phyloP scores from a whole-genome alignment of 2,888 invertebrate genomes.

The Drosophila fulvimacula region DNA sequence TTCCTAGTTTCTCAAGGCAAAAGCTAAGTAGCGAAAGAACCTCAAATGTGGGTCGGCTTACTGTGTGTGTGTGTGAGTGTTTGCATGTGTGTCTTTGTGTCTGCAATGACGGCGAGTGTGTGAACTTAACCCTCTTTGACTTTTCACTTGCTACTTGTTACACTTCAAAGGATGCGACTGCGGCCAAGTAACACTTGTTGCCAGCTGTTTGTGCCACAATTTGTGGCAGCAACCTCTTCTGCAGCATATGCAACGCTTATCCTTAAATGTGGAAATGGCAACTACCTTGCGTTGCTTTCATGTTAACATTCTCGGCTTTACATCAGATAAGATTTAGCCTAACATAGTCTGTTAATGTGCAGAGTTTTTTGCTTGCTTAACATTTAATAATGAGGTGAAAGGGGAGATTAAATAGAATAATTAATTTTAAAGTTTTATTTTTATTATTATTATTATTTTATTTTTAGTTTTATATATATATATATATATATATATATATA shows the following conservation, averaged over 20 bases:
- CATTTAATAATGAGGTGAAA: not conserved
- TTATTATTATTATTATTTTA: too few relatives aligned
- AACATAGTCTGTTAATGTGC: not conserved
- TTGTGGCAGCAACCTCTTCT: conserved; percentile 31
- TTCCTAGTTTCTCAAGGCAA: conserved; percentile 57
- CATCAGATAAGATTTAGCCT: not conserved
- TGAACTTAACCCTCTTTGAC: conserved; percentile 76
- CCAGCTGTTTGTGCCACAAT: conserved; percentile 54
- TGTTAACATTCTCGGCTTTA: not conserved
- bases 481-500: too few relatives aligned
- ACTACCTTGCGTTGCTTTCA: not conserved
- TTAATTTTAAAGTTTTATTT: too few relatives aligned
- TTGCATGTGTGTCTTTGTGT: conserved; percentile 26
- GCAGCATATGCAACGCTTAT: conserved; percentile 13
- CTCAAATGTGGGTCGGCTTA: conserved; percentile 52
- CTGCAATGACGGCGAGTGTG: conserved; percentile 22
- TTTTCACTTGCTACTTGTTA: conserved; percentile 68
- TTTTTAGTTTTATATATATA: too few relatives aligned
- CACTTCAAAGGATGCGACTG: conserved; percentile 67
- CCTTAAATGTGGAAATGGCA: conserved; percentile 5
- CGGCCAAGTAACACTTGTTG: conserved; percentile 66
- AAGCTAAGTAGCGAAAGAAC: conserved; percentile 19
- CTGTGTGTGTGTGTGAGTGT: conserved; percentile 11
- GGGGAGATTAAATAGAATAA: too few relatives aligned
- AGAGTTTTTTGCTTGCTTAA: not conserved